phyloP scores from a whole-genome alignment of 2,888 invertebrate genomes.

The Acanthosoma haemorrhoidale region DNA sequence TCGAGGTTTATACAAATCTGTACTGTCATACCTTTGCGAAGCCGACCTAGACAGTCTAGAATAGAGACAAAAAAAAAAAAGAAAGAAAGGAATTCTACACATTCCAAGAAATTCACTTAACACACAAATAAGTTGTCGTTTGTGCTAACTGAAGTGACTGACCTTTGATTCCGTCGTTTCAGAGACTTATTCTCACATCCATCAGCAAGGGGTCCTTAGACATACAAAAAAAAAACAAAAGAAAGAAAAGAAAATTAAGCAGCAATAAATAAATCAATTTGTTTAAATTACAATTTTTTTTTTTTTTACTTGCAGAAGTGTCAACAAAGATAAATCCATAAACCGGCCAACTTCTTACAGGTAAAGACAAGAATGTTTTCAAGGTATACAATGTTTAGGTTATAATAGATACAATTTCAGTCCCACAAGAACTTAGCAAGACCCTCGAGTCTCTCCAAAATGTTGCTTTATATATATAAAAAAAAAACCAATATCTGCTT shows the following conservation, averaged over 20 bases:
- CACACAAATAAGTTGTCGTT: neutral
- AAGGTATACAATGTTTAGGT: no score
- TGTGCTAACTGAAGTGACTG: neutral
- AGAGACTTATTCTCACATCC: neutral
- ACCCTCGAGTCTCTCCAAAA: no score
- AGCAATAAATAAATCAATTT: no score
- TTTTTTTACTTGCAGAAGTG: no score
- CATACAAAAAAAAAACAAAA: neutral
- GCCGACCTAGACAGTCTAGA: conserved; percentile 17
- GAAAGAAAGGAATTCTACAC: conserved; percentile 16
- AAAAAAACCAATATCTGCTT: no score
- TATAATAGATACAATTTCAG: no score
- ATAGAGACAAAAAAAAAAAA: conserved; percentile 17
- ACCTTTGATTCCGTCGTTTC: conserved; percentile 15
- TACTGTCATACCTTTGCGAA: conserved; percentile 39
- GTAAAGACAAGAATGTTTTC: no score
- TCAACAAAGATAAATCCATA: no score
- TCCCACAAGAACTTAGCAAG: no score
- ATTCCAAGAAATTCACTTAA: conserved; percentile 6
- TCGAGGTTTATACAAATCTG: conserved; percentile 42
- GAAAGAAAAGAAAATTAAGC: neutral
- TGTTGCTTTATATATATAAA: no score
- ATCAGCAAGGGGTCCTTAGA: neutral
- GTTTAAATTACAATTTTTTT: no score
- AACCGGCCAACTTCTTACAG: no score